phyloP scores from a whole-genome alignment of 2,797 vertebrate species.

The Lepus townsendii region DNA sequence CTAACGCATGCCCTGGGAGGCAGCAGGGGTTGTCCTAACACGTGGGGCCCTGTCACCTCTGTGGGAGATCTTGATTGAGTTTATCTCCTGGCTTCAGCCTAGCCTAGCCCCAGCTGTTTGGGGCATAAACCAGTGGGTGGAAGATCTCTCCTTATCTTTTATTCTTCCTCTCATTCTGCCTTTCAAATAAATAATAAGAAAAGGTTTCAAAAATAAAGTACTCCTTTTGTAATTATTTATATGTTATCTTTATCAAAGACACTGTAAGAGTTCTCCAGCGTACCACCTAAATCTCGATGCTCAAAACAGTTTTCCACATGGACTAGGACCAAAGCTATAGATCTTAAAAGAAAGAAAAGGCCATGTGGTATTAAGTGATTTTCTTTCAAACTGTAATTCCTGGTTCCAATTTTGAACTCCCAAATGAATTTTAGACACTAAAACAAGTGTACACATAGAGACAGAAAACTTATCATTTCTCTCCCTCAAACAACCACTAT shows the following conservation, averaged over 20 bases:
- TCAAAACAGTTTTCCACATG: not conserved
- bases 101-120: no score
- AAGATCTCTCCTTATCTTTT: no score
- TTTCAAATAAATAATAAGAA: no score
- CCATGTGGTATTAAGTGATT: slow-evolving; percentile 20
- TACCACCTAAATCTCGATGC: not conserved
- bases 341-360: slow-evolving; percentile 25
- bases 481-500: slow-evolving; percentile 69
- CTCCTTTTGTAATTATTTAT: not conserved
- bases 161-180: no score
- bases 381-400: slow-evolving; percentile 42
- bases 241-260: slow-evolving; percentile 14
- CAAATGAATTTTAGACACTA: slow-evolving; percentile 20
- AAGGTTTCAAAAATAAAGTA: not conserved
- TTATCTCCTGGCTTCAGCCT: no score
- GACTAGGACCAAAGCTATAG: not conserved
- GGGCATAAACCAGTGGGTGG: no score
- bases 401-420: slow-evolving; percentile 49
- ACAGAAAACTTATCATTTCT: slow-evolving; percentile 60
- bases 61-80: no score
- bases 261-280: slow-evolving; percentile 5
- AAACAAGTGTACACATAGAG: slow-evolving; percentile 30
- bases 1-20: no score
- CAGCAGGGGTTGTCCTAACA: no score
- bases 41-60: no score